Base-by-base conservation (phyloP, 1,140 invertebrate genomes). In the Papilio polyxenes region DNA sequence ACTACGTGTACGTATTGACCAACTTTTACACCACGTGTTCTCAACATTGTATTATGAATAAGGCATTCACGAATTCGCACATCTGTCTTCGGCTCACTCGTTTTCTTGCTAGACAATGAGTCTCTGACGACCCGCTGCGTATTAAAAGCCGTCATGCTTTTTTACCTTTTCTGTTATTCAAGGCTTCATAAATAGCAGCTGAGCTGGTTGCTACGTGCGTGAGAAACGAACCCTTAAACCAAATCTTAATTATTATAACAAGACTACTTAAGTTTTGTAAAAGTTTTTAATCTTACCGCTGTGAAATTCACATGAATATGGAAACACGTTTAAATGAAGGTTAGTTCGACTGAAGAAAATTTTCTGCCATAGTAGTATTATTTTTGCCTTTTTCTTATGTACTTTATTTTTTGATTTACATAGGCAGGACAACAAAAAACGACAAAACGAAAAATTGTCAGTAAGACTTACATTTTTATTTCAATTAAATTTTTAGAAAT, bases 1-100 rank as follows among this genome's bases (percentile, higher is more conserved):
- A 53, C 23, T 77, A 53, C 23, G 49, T 49, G 13, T 76, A 31
- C 11, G 44, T 53, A 75, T 48, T 75, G 75, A 48, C 40, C 75
- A 77, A 77, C 48, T 8, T 77, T 77, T 77, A 53, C 74, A 20
- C 44, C 75, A 77, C 49, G 49, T 77, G 75, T 77, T 77, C 49
- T 49, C 75, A 77, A 77, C 75, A 77, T 53, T 77, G 75, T 77
- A 77, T 77, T 77, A 56, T 77, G 75, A 77, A 77, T 77, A 74
- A 13, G 15, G 48, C 23, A 77, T 77, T 77, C 75, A 77, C 75
- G 49, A 77, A 77, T 51, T 77, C 75, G 75, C 75, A 77, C 75
- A 77, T 77, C 75, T 77, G 75, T 56, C 75, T 53, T 51, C 75
- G 75, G 49, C 9, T 77, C 49, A 51, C 75, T 77, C 23, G 75